These are phyloP conservation scores for Saccostrea cuccullata DNA, from an alignment of 1,140 invertebrate genomes.

Conservation along the genomic window DNA sequence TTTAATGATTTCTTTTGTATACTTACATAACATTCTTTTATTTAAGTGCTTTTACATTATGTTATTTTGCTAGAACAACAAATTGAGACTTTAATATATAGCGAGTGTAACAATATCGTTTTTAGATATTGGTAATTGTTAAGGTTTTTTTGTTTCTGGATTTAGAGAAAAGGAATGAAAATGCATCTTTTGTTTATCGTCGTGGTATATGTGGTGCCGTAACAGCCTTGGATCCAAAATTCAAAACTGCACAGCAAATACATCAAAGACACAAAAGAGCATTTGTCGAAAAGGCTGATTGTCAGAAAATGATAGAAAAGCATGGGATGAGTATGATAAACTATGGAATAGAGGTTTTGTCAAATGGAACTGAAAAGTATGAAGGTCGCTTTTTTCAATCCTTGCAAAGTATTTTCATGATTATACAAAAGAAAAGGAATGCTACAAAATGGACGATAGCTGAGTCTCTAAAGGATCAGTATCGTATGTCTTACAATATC, in stretches of 20 bases:
- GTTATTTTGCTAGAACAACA: too few species aligned
- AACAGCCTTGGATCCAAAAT: neutral
- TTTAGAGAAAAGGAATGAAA: neutral
- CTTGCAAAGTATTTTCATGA: neutral
- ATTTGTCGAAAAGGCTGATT: neutral
- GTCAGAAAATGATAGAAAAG: neutral
- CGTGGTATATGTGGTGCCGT: neutral
- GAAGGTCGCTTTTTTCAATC: neutral
- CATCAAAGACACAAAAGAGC: neutral
- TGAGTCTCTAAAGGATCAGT: neutral
- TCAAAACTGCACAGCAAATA: neutral
- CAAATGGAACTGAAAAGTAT: neutral
- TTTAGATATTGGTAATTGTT: too few species aligned
- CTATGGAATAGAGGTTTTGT: neutral
- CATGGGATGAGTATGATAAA: neutral
- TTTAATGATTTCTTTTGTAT: too few species aligned
- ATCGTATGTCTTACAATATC: neutral
- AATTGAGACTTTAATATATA: too few species aligned
- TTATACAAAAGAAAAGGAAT: neutral
- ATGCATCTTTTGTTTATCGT: neutral
- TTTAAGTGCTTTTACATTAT: too few species aligned
- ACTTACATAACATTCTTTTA: too few species aligned
- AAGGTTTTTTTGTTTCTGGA: neutral
- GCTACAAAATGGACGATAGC: neutral
- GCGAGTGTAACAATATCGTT: too few species aligned